A percentile compares a stretch with the other conserved stretches of the same genome.
Conservation (phyloP, 2,113 vertebrate species). For the Paraplagusia blochii region DNA sequence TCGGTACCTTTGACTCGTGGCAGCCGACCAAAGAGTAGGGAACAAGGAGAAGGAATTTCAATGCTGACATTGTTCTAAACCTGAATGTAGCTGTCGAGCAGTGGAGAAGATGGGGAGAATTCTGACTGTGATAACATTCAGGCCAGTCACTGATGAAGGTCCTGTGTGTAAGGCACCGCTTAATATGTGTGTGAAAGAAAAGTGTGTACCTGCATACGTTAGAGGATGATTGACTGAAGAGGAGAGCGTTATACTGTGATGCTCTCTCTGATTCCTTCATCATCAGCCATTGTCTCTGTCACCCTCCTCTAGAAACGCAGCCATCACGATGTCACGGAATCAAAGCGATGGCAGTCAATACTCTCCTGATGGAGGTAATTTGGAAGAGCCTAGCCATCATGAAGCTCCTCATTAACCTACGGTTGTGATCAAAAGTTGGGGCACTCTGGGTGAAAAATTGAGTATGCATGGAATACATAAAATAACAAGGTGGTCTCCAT, state of each 20-base stretch:
- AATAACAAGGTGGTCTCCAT: no score
- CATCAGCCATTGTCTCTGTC: slow-evolving; percentile 40
- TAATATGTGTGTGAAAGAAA: background rate
- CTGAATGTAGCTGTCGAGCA: slow-evolving; percentile 42
- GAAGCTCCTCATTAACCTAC: slow-evolving; percentile 46
- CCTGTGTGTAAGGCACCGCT: background rate
- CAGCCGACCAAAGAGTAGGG: slow-evolving; percentile 11
- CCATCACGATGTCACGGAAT: slow-evolving; percentile 17
- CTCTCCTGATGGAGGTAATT: slow-evolving; percentile 17
- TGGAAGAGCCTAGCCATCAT: slow-evolving; percentile 19
- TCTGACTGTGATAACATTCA: slow-evolving; percentile 40
- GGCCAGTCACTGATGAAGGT: slow-evolving; percentile 17
- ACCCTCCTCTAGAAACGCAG: slow-evolving; percentile 31
- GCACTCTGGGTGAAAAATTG: no score
- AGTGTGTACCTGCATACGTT: slow-evolving; percentile 2
- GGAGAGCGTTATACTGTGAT: slow-evolving; percentile 11
- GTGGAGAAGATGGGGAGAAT: background rate
- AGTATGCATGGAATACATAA: no score
- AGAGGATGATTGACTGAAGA: slow-evolving; percentile 29
- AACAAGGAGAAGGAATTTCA: slow-evolving; percentile 20
- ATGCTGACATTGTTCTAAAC: slow-evolving; percentile 26
- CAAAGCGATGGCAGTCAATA: slow-evolving; percentile 59
- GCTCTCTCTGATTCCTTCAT: slow-evolving; percentile 35
- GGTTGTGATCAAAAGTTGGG: no score
- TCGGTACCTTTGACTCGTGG: slow-evolving; percentile 7